Evolutionary conservation across 2,113 vertebrate genomes (phyloP).

Genomic region (Rhabdomys dilectus): DNA sequence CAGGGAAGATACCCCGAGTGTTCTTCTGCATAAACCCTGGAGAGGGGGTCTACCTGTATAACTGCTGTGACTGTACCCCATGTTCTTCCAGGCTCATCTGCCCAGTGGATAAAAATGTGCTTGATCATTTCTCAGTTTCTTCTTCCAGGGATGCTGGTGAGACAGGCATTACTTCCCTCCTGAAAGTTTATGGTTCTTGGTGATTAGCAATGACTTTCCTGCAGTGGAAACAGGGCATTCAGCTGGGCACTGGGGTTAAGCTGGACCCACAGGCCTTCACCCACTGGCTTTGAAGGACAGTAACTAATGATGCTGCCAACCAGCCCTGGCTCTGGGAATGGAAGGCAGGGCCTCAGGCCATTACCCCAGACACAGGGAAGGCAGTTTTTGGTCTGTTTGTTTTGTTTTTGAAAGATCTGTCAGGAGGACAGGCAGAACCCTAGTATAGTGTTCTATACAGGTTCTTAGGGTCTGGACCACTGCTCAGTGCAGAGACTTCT

Average conservation of each 20-base stretch:
- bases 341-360: neutral
- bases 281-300: neutral
- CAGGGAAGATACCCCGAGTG: neutral
- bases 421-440: neutral
- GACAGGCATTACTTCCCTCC: neutral
- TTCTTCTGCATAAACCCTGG: neutral
- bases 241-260: neutral
- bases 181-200: neutral
- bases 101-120: neutral
- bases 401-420: neutral
- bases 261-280: slow-evolving; percentile 5
- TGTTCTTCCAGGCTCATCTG: neutral
- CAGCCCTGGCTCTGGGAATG: neutral
- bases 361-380: neutral
- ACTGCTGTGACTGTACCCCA: neutral
- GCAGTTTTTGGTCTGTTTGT: too few species aligned
- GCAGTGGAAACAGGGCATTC: neutral
- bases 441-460: neutral
- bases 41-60: neutral
- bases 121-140: neutral
- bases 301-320: neutral
- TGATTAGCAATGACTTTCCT: slow-evolving; percentile 7
- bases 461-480: neutral
- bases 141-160: neutral
- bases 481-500: neutral